Base-by-base conservation (phyloP, 2,888 invertebrate genomes). In the Sycophila texana region DNA sequence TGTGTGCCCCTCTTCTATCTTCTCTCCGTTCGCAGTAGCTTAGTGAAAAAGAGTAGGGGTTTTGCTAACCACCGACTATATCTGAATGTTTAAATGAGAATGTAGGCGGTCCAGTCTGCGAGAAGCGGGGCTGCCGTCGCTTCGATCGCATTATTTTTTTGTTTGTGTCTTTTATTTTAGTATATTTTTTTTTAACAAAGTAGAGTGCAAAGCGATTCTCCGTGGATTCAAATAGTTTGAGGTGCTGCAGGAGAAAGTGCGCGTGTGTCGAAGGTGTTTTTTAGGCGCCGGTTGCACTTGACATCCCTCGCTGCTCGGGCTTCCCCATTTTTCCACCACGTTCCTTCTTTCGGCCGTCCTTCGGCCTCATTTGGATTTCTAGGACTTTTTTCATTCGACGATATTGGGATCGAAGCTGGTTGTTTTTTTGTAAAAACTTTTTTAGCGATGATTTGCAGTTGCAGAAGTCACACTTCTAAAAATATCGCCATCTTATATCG, bases 71-170 rank as follows among this genome's bases (percentile, higher is more conserved):
- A 86, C 86, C 84, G 84, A 83, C 87, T 82, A 83, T 74, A 81
- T 82, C 73, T 82, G 80, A 77, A 84, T 84, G 82, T 84, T 83
- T 85, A 83, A 84, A 82, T 75, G 81, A 80, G 84, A 83, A 84
- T 83, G 83, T 80, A 84, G 79, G 79, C 75, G 81, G 84, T 86
- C 88, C 88, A 89, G 88, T 89, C 87, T 85, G 84, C 85, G 85
- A 84, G 82, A 78, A 85, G 84, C 86, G 84, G 83, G 77, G 83
- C 84, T 85, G 84, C 83, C 84, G 79, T 82, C 83, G 79, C 67
- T 70, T 79, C 75, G 61, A n/a, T 47, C 47, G 18, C 78, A 73
- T 18, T 22, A 55, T 57, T 71, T 39, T 39, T 39, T 39, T 39
- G 0, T 39, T 39, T 39, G 10, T 39, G 5, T 39, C 39, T 39